Evolutionary conservation across 2,113 vertebrate species (phyloP).

Genomic region (Onychorhynchus coronatus): DNA sequence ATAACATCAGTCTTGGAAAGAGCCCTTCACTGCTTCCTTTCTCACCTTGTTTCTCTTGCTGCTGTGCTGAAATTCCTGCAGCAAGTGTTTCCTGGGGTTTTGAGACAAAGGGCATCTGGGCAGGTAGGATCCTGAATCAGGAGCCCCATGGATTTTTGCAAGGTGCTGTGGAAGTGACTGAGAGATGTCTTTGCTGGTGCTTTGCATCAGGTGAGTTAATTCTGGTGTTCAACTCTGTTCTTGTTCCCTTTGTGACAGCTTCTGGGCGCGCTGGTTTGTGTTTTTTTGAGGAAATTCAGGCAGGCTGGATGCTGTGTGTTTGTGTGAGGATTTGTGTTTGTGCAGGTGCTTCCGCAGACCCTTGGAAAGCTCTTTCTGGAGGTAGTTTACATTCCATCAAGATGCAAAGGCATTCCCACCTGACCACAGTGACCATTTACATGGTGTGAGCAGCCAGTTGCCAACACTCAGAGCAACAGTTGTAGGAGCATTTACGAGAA

Average conservation of each 20-base stretch:
- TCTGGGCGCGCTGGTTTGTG: neutral
- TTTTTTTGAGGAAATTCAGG: neutral
- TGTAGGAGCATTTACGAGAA: neutral
- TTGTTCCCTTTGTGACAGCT: neutral
- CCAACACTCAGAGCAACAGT: neutral
- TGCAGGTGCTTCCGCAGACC: conserved; percentile 12
- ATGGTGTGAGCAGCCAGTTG: neutral
- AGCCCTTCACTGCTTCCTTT: neutral
- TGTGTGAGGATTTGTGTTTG: accelerated
- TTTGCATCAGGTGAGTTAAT: neutral
- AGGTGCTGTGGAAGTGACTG: neutral
- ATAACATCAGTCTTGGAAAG: neutral
- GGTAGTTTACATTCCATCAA: neutral
- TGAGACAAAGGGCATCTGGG: neutral
- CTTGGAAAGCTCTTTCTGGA: neutral
- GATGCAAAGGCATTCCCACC: neutral
- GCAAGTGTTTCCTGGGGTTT: neutral
- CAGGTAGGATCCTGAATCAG: neutral
- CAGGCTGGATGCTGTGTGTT: neutral
- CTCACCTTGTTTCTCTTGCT: neutral
- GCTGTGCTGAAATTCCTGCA: neutral
- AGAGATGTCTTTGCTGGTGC: neutral
- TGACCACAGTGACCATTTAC: neutral
- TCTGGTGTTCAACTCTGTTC: neutral
- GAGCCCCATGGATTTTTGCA: accelerated